Evolutionary conservation across 2,797 vertebrate species (phyloP), one percentile per base, ranked within the genome.

Genomic region (Danio jaintianensis): DNA sequence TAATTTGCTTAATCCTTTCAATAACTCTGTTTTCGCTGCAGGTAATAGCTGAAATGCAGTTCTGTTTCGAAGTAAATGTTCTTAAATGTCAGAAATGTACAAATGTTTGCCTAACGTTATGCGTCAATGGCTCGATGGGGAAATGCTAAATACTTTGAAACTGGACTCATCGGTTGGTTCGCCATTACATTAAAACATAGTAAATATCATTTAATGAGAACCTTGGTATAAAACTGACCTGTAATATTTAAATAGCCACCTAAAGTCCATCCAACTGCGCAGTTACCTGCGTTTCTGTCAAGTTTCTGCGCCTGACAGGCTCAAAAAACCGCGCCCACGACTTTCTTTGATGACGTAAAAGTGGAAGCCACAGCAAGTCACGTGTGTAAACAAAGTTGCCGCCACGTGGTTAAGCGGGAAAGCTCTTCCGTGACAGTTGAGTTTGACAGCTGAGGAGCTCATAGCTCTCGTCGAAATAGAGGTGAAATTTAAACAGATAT

Each of bases 341-440:
- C 16, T 53, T 53, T 56, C n/a, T 11, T 7, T 43, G 18, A 58
- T 58, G 52, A 56, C 53, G 69, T 72, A n/a, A 38, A 63, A 78
- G 36, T 7, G 38, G 79, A 81, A 68, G 82, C 76, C 58, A 62
- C 62, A 15, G 3, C 1, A 22, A 40, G 83, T 85, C 86, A 82
- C 85, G 45, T 86, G 83, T 79, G 85, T 85, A 86, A 88, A 88
- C 85, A 88, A 63, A 53, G 73, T 70, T 76, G 52, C 36, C 70
- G 74, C 77, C 86, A 88, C 83, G 86, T 88, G 85, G 52, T 82
- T 48, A n/a, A n/a, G 45, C 18, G 15, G 61, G 40, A 74, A 82
- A 8, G 43, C 29, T 29, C 53, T 58, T 48, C 50, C 0, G 22
- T 78, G 52, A 68, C 55, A 59, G 58, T 77, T 63, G 47, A 55